Evolutionary conservation across 1,140 invertebrate species (phyloP).

Genomic region (Temnothorax longispinosus): DNA sequence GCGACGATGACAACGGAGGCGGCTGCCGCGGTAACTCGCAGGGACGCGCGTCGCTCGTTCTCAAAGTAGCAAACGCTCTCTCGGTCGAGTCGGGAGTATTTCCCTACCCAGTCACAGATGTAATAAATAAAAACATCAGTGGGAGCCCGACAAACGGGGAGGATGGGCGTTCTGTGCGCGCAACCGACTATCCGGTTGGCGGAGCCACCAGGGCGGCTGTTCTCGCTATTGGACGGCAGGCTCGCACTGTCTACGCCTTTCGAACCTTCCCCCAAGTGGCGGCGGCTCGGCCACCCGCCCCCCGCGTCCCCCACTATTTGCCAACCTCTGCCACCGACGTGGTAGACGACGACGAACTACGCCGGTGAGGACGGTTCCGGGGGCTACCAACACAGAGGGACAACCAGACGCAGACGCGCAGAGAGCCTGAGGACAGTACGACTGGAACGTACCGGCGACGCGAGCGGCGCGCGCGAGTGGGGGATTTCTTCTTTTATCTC

Average conservation of each 20-base stretch:
- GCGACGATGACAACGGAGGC: conserved; percentile 71
- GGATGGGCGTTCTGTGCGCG: conserved; percentile 80
- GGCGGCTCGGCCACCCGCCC: conserved; percentile 66
- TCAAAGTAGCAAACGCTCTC: conserved; percentile 87
- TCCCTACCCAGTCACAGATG: conserved; percentile 88
- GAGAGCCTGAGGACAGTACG: conserved; percentile 80
- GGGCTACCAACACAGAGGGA: conserved; percentile 75
- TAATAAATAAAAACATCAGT: conserved; percentile 90
- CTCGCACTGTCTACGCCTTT: conserved; percentile 74
- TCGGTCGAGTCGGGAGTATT: conserved; percentile 86
- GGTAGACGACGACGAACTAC: conserved; percentile 68
- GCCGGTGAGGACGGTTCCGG: conserved; percentile 72
- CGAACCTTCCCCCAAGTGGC: conserved; percentile 72
- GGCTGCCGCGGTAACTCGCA: conserved; percentile 82
- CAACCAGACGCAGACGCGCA: conserved; percentile 76
- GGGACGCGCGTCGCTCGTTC: conserved; percentile 85
- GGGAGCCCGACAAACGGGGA: conserved; percentile 82
- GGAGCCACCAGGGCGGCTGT: conserved; percentile 72
- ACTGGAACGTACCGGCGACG: conserved; percentile 77
- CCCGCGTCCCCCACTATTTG: conserved; percentile 58
- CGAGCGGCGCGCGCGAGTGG: conserved; percentile 71
- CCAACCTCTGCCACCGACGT: conserved; percentile 72
- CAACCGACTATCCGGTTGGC: conserved; percentile 77
- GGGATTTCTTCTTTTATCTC: conserved; percentile 84
- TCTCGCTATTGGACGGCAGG: conserved; percentile 69